Evolutionary conservation across 2,797 vertebrate genomes (phyloP), one percentile per base, ranked within the genome.

Genomic region (Pteronotus mesoamericanus): DNA sequence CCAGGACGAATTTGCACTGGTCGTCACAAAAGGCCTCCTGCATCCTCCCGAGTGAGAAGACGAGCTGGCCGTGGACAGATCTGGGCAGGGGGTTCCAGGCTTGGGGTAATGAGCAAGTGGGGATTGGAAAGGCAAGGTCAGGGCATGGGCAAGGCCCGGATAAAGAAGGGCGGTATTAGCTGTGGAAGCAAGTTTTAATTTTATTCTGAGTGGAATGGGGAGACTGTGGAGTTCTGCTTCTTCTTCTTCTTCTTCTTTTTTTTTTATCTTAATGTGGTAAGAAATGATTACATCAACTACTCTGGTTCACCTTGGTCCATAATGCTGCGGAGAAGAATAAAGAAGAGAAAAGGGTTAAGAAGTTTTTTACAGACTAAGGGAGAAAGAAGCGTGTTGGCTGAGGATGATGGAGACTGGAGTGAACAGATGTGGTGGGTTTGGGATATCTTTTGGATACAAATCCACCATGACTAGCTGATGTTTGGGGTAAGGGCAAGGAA

Each of bases 1-100:
- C 19, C n/a, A 42, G 74, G 6, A 1, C 0, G 12, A 2, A 16
- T 48, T 26, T 9, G 6, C 6, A 5, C 34, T 61, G 64, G 32
- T 64, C 74, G 42, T 53, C 26, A 53, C n/a, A 32, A 59, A 64
- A 42, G 22, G 37, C 51, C 21, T 32, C 19, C 44, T 26, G 29
- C 46, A 39, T 71, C 29, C 24, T 78, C 19, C 15, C 57, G 39
- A 37, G 14, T 32, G 80, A 55, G 18, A 24, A 24, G 44, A 86
- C 15, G 12, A 39, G 24, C 51, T 66, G 39, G 37, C 39, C 26
- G 68, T 80, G 42, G 34, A n/a, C 22, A n/a, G 16, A 55, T 55
- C 32, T 53, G 69, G 68, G 9, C 26, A 44, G 4, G 85, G 44
- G 22, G 9, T 21, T 46, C 53, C 22, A 5, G 44, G 57, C 24